Evolutionary conservation across 1,140 invertebrate species (phyloP).

Genomic region (Adoxophyes honmai): DNA sequence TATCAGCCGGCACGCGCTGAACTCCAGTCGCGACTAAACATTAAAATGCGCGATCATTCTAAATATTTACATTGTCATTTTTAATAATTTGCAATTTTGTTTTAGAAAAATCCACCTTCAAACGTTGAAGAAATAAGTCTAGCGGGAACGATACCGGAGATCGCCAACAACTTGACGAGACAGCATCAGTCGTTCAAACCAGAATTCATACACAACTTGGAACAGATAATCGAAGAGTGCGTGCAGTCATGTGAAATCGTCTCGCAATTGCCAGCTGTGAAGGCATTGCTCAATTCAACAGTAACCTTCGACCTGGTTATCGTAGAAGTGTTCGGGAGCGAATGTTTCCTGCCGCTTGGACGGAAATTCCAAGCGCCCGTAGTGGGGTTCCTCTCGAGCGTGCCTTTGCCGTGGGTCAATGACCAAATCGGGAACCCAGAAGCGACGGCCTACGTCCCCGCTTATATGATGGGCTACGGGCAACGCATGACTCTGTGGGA

Average conservation of each 20-base stretch:
- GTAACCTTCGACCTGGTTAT: constrained; percentile 82
- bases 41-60: not conserved
- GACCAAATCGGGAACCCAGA: constrained; percentile 81
- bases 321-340: constrained; percentile 83
- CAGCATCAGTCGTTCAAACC: constrained; percentile 59
- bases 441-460: constrained; percentile 79
- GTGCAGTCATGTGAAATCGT: constrained; percentile 63
- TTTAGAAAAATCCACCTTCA: constrained; percentile 63
- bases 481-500: constrained; percentile 79
- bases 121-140: constrained; percentile 69
- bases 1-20: constrained; percentile 29
- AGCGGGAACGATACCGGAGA: constrained; percentile 68
- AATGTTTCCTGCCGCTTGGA: constrained; percentile 78
- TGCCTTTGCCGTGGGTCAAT: constrained; percentile 80
- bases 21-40: not conserved
- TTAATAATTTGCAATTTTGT: no score
- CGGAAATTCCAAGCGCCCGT: constrained; percentile 78
- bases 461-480: constrained; percentile 75
- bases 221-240: constrained; percentile 68
- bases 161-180: constrained; percentile 69
- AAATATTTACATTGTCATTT: not conserved
- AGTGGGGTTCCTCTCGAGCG: constrained; percentile 78
- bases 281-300: constrained; percentile 54
- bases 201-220: constrained; percentile 58
- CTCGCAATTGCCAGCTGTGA: constrained; percentile 54